Evolutionary conservation across 2,797 vertebrate species (phyloP), one percentile per base, ranked within the genome.

Genomic region (Acanthopagrus latus): DNA sequence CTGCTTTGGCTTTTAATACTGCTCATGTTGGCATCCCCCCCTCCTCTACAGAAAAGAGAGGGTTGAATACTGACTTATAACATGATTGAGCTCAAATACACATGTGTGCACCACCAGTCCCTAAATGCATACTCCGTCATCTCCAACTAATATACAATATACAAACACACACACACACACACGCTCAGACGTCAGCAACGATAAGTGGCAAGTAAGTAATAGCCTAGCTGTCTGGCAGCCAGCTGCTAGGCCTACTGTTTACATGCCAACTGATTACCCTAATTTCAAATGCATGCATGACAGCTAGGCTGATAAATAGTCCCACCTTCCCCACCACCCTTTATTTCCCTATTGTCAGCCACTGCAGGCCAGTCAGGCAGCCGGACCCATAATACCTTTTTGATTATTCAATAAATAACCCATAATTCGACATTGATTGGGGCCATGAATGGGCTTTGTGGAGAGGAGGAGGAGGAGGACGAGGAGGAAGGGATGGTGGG

Each of bases 221-320:
- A 94, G 95, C 93, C 86, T 83, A n/a, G 91, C 89, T 90, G 94
- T 95, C 94, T 95, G 95, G 93, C 94, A 94, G 94, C 94, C 95
- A 95, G 96, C 96, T 96, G 96, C 95, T 95, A 81, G 93, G 92
- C 94, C 95, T 94, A 91, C 92, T 96, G 95, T 96, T 96, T 97
- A 96, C 96, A 96, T 96, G 95, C 94, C 96, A 96, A 94, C 95
- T 96, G 96, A 97, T 97, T 96, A 96, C 94, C 95, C 95, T 97
- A 95, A 97, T 97, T 97, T 96, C 93, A 95, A 95, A 93, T 90
- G 93, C 94, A 93, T 91, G 91, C 91, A 93, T 92, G 90, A 90
- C 92, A 92, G 89, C 88, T 82, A 76, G 88, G 86, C 92, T 96
- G 95, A 96, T 95, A 94, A 95, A 95, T 95, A 93, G 94, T 74